These are phyloP conservation scores for Corythornis cristatus DNA, from an alignment of 2,113 vertebrate genomes.

Conservation along the genomic window DNA sequence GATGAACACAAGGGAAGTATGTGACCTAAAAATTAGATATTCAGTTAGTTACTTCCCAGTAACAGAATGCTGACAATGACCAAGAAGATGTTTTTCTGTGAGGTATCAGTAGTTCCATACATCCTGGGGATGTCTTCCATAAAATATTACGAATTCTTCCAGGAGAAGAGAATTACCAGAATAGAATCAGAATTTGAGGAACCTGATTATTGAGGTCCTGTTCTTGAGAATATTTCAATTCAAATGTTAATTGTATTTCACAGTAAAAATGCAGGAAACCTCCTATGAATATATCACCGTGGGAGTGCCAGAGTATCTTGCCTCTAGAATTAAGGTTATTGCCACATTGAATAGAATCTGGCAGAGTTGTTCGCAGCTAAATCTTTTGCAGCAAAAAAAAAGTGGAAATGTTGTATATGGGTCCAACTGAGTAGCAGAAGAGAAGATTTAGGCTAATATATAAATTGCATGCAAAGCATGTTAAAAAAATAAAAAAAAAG, in stretches of 20 bases:
- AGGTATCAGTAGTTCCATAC: not conserved
- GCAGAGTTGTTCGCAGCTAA: not conserved
- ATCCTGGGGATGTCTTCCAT: not conserved
- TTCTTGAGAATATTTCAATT: not conserved
- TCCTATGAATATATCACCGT: not conserved
- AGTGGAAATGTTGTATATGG: not conserved
- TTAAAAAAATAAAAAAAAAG: not conserved
- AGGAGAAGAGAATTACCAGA: not conserved
- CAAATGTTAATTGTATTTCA: not conserved
- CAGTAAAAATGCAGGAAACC: not conserved
- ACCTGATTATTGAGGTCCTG: not conserved
- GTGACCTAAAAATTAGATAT: accelerated
- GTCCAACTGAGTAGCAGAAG: not conserved
- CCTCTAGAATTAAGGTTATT: constrained; percentile 5
- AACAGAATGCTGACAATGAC: not conserved
- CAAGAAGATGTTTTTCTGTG: not conserved
- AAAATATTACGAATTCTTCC: not conserved
- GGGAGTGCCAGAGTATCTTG: not conserved
- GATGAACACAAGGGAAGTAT: not conserved
- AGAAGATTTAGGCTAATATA: not conserved
- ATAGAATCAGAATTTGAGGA: not conserved
- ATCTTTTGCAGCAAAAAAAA: not conserved
- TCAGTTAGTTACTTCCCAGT: not conserved
- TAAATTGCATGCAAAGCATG: not conserved
- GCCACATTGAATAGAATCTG: not conserved